These are phyloP conservation scores for Brachynemurus nebulosus DNA, from an alignment of 2,888 invertebrate species.

Conservation along the genomic window DNA sequence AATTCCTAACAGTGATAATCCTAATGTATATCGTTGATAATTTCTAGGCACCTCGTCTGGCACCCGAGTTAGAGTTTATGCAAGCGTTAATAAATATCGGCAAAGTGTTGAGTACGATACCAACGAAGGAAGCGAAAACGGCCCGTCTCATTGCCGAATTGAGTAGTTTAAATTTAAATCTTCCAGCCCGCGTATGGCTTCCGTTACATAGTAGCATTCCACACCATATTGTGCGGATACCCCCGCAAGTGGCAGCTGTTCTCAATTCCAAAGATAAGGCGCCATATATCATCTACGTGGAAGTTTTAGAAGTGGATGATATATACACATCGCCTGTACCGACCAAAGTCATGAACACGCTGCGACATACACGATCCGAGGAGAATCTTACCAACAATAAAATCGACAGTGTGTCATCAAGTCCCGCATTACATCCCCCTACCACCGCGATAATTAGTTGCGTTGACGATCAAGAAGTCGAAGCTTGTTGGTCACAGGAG, in stretches of 20 bases:
- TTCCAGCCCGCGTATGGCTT: slow-evolving; percentile 96
- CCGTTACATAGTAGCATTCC: slow-evolving; percentile 74
- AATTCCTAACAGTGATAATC: too few species aligned
- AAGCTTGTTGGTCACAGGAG: slow-evolving; percentile 88
- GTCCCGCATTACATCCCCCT: slow-evolving; percentile 11
- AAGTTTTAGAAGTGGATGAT: slow-evolving; percentile 82
- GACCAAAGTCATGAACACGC: slow-evolving; percentile 71
- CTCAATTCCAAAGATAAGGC: slow-evolving; percentile 99
- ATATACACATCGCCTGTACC: slow-evolving; percentile 74
- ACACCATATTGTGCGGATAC: slow-evolving; percentile 92
- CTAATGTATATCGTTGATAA: too few species aligned
- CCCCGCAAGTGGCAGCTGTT: slow-evolving; percentile 93
- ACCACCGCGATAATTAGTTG: slow-evolving; percentile 26
- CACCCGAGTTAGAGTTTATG: slow-evolving; percentile 75
- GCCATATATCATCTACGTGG: slow-evolving; percentile 96
- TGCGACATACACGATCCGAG: slow-evolving; percentile 87
- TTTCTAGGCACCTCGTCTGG: slow-evolving; percentile 65
- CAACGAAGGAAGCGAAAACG: slow-evolving; percentile 84
- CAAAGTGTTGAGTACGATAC: slow-evolving; percentile 62
- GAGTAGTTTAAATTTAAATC: slow-evolving; percentile 84
- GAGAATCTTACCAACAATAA: slow-evolving; percentile 53
- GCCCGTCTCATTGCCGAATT: slow-evolving; percentile 86
- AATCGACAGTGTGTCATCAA: slow-evolving; percentile 13
- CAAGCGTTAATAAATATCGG: slow-evolving; percentile 79
- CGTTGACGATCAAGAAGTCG: slow-evolving; percentile 43